A percentile compares a stretch with the other conserved stretches of the same genome.
phyloP scores from a whole-genome alignment of 2,113 vertebrate species.

The Panthera tigris region DNA sequence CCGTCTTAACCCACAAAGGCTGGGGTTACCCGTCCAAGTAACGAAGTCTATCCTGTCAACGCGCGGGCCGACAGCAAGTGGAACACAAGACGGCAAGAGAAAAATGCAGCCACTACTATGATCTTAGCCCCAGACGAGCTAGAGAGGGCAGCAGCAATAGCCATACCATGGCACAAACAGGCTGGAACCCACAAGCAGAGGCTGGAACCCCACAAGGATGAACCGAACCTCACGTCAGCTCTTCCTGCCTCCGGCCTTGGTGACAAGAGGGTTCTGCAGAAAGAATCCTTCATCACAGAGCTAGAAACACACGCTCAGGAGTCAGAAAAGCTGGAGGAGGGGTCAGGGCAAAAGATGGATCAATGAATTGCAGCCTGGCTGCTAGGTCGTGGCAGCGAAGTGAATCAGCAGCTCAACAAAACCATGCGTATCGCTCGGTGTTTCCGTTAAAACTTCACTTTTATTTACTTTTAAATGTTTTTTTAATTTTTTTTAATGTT shows the following conservation, averaged over 20 bases:
- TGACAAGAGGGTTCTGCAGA: background rate
- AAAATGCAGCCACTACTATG: background rate
- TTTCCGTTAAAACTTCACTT: background rate
- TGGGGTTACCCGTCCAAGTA: background rate
- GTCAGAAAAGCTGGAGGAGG: background rate
- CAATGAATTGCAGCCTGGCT: too few species aligned
- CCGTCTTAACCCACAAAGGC: background rate
- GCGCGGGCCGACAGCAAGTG: background rate
- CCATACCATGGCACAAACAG: background rate
- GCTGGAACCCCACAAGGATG: background rate
- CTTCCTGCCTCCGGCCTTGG: background rate
- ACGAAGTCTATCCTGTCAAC: background rate
- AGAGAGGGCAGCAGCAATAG: rapidly evolving
- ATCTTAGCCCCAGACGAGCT: background rate
- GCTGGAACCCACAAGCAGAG: background rate
- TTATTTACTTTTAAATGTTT: too few species aligned
- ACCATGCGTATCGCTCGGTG: background rate
- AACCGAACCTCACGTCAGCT: background rate
- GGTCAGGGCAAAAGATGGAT: too few species aligned
- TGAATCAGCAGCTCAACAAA: background rate
- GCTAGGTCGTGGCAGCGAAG: background rate
- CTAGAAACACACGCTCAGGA: background rate
- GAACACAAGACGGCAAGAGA: background rate
- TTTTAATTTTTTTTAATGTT: too few species aligned
- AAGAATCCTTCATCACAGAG: background rate